A percentile compares a stretch with the other conserved stretches of the same genome.
Evolutionary conservation across 2,113 vertebrate genomes (phyloP).

Genomic region (Vidua chalybeata): DNA sequence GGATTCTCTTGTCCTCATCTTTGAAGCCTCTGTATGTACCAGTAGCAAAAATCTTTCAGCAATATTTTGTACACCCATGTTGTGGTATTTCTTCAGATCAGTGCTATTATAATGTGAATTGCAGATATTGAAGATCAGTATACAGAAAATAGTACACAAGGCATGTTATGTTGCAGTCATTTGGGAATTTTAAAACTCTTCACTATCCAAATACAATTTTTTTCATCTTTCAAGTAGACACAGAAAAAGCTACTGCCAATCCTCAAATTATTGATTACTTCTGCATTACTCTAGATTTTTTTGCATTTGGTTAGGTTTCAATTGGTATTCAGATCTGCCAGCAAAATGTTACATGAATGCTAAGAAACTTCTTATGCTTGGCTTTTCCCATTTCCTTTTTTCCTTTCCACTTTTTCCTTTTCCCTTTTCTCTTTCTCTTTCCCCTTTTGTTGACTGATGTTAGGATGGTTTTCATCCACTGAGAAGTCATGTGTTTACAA

Average conservation of each 20-base stretch:
- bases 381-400: neutral
- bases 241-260: neutral
- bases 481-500: neutral
- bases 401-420: neutral
- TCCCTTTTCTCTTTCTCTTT: neutral
- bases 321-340: neutral
- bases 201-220: neutral
- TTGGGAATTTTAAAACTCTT: neutral
- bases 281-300: neutral
- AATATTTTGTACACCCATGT: fast-evolving
- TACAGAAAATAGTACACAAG: neutral
- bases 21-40: neutral
- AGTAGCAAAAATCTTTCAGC: neutral
- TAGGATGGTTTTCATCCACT: neutral
- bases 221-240: neutral
- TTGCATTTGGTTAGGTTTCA: neutral
- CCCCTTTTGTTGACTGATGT: neutral
- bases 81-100: neutral
- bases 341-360: neutral
- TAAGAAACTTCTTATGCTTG: neutral
- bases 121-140: neutral
- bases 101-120: neutral
- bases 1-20: neutral
- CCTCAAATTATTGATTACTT: neutral
- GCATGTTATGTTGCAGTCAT: neutral